Evolutionary conservation across 2,888 invertebrate species (phyloP).

Genomic region (Trissolcus brochymenae): DNA sequence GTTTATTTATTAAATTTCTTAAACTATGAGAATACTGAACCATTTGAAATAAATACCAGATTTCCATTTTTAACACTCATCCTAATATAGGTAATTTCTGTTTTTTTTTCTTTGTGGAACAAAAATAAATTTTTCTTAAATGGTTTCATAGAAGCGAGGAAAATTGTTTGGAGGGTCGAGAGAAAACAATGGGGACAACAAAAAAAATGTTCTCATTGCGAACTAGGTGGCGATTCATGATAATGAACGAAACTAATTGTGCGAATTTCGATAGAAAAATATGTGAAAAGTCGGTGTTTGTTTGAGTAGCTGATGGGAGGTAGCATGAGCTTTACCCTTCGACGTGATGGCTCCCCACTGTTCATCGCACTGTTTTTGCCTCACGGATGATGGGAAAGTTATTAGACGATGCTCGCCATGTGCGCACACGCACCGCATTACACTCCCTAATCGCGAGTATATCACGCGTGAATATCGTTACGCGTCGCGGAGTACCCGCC

Average conservation of each 20-base stretch:
- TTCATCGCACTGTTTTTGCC: conserved; percentile 14
- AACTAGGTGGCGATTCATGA: conserved; percentile 44
- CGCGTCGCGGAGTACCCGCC: conserved; percentile 31
- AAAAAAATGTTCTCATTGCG: conserved; percentile 44
- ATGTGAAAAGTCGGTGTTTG: conserved; percentile 43
- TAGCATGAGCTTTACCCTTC: conserved; percentile 15
- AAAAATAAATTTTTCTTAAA: conserved; percentile 10
- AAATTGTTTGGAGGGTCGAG: conserved; percentile 27
- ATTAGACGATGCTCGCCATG: conserved; percentile 37
- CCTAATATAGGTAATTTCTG: background rate
- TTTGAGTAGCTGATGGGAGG: conserved; percentile 37
- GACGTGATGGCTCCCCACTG: conserved; percentile 10
- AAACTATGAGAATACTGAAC: no score
- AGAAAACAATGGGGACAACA: conserved; percentile 23
- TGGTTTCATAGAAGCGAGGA: conserved; percentile 22
- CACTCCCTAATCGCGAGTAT: conserved; percentile 38
- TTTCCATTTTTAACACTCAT: background rate
- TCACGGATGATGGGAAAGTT: conserved; percentile 51
- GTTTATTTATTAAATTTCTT: no score
- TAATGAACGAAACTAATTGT: conserved; percentile 47
- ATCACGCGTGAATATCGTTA: conserved; percentile 51
- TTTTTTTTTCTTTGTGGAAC: no score
- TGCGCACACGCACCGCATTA: conserved; percentile 37
- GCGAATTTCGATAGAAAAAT: conserved; percentile 45
- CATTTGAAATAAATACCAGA: background rate